Conservation (phyloP, 2,888 invertebrate species). For the Microctonus brassicae region DNA sequence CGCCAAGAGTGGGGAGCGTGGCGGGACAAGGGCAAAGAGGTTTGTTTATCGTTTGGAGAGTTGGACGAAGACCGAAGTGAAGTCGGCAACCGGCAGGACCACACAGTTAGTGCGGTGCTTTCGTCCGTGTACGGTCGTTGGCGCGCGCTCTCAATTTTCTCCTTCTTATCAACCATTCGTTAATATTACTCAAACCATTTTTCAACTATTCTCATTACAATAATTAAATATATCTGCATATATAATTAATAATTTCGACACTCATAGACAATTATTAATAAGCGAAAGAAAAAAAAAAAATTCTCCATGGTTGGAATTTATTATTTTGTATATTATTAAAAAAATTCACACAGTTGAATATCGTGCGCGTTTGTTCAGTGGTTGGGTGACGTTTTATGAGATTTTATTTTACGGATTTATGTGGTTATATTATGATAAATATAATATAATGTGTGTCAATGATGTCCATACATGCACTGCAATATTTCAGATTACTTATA, state of each 20-base stretch:
- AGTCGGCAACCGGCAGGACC: slow-evolving; percentile 45
- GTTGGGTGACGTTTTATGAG: too few relatives aligned
- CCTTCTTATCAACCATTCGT: too few relatives aligned
- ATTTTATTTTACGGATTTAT: too few relatives aligned
- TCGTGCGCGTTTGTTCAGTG: too few relatives aligned
- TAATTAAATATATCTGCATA: not conserved
- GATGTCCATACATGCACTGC: not conserved
- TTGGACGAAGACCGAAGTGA: too few relatives aligned
- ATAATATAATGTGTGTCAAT: slow-evolving; percentile 10
- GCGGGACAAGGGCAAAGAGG: slow-evolving; percentile 49
- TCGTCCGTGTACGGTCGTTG: slow-evolving; percentile 41
- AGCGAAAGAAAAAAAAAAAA: too few relatives aligned
- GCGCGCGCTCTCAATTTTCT: slow-evolving; percentile 33
- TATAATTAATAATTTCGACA: not conserved
- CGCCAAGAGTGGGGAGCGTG: slow-evolving; percentile 1
- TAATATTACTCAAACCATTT: too few relatives aligned
- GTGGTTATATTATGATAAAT: not conserved
- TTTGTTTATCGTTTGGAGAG: slow-evolving; percentile 67
- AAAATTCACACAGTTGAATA: too few relatives aligned
- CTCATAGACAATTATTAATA: not conserved
- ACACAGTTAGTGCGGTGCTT: slow-evolving; percentile 62
- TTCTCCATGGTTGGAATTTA: too few relatives aligned
- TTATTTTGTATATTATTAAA: not conserved
- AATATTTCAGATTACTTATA: not conserved
- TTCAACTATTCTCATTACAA: not conserved